phyloP scores from a whole-genome alignment of 2,888 invertebrate species.

The Oscheius sp. region DNA sequence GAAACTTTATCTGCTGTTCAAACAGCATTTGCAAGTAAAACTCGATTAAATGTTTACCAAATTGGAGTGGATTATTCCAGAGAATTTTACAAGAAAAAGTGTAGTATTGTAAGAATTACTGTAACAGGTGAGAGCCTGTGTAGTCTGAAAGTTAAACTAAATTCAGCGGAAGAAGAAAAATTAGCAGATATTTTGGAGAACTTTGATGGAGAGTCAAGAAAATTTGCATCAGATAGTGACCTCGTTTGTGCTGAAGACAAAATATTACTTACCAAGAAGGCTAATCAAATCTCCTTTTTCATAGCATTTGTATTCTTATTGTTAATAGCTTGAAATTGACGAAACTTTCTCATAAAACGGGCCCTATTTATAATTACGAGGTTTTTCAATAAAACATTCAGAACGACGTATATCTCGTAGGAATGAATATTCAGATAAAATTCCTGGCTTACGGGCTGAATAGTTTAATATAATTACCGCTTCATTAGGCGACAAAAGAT shows the following conservation, averaged over 20 bases:
- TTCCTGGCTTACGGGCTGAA: too few relatives aligned
- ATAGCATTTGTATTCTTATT: not conserved
- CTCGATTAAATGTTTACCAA: slow-evolving; percentile 36
- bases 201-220: slow-evolving; percentile 37
- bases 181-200: slow-evolving; percentile 37
- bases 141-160: not conserved
- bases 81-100: slow-evolving; percentile 36
- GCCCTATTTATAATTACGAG: slow-evolving; percentile 19
- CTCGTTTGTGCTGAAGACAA: slow-evolving; percentile 16
- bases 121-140: slow-evolving; percentile 37
- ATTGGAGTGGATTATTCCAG: slow-evolving; percentile 49
- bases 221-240: slow-evolving; percentile 30
- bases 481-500: too few relatives aligned
- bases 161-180: slow-evolving; percentile 44
- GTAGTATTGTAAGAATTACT: slow-evolving; percentile 46
- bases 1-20: slow-evolving; percentile 37
- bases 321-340: not conserved
- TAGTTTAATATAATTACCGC: too few relatives aligned
- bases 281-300: not conserved
- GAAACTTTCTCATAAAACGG: slow-evolving; percentile 5
- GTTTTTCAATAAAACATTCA: slow-evolving; percentile 21
- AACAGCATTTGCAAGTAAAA: slow-evolving; percentile 35
- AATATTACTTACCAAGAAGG: too few relatives aligned
- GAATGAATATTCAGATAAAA: too few relatives aligned
- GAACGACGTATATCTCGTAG: not conserved